These are phyloP conservation scores for Butorides virescens DNA, from an alignment of 2,113 vertebrate species.

Conservation along the genomic window DNA sequence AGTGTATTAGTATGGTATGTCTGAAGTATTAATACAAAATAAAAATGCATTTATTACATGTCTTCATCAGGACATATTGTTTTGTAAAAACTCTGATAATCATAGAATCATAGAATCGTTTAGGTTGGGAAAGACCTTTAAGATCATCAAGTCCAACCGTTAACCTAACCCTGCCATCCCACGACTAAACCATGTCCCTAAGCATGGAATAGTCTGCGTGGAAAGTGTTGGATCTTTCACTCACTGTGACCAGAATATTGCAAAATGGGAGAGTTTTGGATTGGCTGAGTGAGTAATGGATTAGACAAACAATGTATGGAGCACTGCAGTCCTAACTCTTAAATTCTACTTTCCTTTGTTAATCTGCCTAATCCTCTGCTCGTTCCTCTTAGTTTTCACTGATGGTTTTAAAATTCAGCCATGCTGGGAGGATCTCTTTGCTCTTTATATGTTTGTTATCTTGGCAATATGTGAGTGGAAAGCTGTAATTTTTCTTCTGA, in stretches of 20 bases:
- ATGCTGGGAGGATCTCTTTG: not conserved
- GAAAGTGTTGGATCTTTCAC: not conserved
- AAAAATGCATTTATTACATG: not conserved
- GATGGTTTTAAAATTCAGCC: not conserved
- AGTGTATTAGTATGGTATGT: not conserved
- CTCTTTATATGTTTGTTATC: not conserved
- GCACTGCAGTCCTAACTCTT: not conserved
- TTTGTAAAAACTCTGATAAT: not conserved
- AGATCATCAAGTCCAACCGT: too few species aligned
- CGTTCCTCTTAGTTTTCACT: not conserved
- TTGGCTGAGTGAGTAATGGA: not conserved
- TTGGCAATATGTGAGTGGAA: not conserved
- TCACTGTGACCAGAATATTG: not conserved
- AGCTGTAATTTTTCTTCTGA: not conserved
- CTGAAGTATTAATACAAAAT: not conserved
- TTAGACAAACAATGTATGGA: not conserved
- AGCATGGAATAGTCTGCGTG: not conserved
- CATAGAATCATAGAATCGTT: too few species aligned
- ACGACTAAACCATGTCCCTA: too few species aligned
- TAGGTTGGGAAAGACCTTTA: too few species aligned
- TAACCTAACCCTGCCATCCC: too few species aligned
- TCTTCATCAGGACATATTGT: not conserved
- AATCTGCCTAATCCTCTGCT: not conserved
- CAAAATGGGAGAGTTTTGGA: not conserved
- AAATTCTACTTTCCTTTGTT: not conserved